Percentiles rank a stretch among this genome's conserved stretches.
These are phyloP conservation scores for Leptinotarsa haldemani DNA, from an alignment of 2,888 invertebrate species.

Conservation along the genomic window DNA sequence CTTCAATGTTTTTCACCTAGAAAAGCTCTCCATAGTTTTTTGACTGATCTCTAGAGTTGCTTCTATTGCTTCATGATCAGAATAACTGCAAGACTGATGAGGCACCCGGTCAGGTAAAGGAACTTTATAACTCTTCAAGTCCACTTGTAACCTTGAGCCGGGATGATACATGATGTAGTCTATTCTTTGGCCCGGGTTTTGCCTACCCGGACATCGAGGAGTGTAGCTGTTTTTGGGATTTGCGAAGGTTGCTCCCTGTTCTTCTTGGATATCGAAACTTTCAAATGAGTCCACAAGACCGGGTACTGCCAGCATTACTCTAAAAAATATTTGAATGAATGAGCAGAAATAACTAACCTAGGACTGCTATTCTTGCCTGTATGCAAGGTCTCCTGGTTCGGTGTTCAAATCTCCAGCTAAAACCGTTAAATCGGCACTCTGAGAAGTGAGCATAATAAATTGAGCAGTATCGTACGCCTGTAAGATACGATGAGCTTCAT, in stretches of 20 bases:
- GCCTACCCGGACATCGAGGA: conserved; percentile 66
- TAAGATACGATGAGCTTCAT: conserved; percentile 89
- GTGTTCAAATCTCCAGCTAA: conserved; percentile 96
- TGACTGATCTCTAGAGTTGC: conserved; percentile 66
- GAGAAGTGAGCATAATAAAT: conserved; percentile 88
- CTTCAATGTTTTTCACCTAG: not conserved
- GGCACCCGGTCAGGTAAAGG: conserved; percentile 83
- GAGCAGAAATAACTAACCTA: not conserved
- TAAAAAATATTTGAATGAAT: conserved; percentile 49
- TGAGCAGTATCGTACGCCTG: conserved; percentile 96
- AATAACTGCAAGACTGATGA: conserved; percentile 79
- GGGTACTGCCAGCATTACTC: conserved; percentile 71
- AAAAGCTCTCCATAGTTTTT: conserved; percentile 49
- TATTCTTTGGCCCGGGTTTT: conserved; percentile 86
- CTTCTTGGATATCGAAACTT: conserved; percentile 55
- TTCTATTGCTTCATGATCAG: conserved; percentile 90
- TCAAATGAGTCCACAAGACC: conserved; percentile 69
- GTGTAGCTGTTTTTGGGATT: conserved; percentile 87
- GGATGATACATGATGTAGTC: conserved; percentile 87
- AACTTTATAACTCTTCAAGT: conserved; percentile 71
- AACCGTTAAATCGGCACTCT: conserved; percentile 83
- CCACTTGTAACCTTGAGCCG: conserved; percentile 59
- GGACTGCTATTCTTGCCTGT: conserved; percentile 65
- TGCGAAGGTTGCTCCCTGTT: conserved; percentile 78
- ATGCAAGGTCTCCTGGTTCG: conserved; percentile 86